Conservation (phyloP, 2,888 invertebrate species). For the Drosophila kokeensis region DNA sequence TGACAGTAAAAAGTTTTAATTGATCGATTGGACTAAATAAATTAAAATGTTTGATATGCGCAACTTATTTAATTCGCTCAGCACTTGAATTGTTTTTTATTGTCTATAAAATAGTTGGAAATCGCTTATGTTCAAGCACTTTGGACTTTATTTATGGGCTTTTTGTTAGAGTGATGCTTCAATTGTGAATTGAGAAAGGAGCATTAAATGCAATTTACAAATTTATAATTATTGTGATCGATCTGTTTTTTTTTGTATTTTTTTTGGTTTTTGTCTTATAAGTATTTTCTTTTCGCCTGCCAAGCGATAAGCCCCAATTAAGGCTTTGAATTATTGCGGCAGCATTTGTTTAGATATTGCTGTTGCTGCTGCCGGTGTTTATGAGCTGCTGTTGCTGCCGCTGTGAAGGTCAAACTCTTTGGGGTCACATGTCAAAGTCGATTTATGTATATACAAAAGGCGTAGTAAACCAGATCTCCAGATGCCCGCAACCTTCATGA, state of each 20-base stretch:
- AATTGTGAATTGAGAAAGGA: conserved; percentile 30
- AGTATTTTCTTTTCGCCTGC: conserved; percentile 18
- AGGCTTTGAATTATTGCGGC: conserved; percentile 34
- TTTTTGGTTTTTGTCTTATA: neutral
- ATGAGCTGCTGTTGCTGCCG: conserved; percentile 9
- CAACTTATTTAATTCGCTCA: conserved; percentile 35
- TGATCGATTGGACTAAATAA: neutral
- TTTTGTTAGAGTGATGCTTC: conserved; percentile 7
- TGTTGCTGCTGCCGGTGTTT: conserved; percentile 35
- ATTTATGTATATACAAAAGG: conserved; percentile 42
- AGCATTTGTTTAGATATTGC: conserved; percentile 18
- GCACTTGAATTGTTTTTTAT: conserved; percentile 7
- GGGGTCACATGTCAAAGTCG: conserved; percentile 74
- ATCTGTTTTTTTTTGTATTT: conserved; percentile 45
- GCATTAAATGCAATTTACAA: conserved; percentile 44
- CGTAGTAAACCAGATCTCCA: conserved; percentile 57
- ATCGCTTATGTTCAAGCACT: conserved; percentile 28
- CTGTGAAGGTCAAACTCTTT: conserved; percentile 61
- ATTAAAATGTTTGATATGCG: conserved; percentile 34
- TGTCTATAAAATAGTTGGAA: conserved; percentile 4
- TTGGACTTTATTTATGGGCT: conserved; percentile 44
- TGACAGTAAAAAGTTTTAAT: neutral
- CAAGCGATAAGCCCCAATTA: conserved; percentile 47
- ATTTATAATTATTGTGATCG: conserved; percentile 52
- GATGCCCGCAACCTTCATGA: conserved; percentile 52